Base-by-base conservation (phyloP, 2,888 invertebrate species). In the Chrysotoxum bicinctum region DNA sequence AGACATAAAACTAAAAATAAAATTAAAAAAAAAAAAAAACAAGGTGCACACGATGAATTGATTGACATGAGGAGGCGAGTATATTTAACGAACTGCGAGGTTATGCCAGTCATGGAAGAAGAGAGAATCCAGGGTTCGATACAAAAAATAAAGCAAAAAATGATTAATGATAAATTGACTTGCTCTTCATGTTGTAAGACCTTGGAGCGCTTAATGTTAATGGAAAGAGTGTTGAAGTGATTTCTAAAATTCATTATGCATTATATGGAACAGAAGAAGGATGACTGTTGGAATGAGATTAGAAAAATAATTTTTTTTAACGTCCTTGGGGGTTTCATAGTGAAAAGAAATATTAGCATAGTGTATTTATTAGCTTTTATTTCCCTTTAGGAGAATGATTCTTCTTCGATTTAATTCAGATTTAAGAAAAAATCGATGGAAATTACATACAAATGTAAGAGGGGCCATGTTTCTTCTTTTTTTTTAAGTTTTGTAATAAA, bases 41-140 rank as follows among this genome's bases (percentile, higher is more conserved):
- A 48, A 66, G 60, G 32, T 66, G 52, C 50, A 72, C 35, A 50
- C 50, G 50, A 32, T 68, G 40, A 70, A 68, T 60, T 52, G 60
- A 78, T 82, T 68, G 52, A 77, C 40, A 70, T 48, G 52, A 58
- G 62, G 50, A 10, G 75, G 37, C 30, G 23, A 35, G 43, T 43
- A 69, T 35, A 75, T 68, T 68, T 43, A 52, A 68, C 54, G 52
- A 52, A 52, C 12, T 52, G n/a, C 3, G 19, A 43, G 58, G 19
- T 48, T 35, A 35, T 35, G 35, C 32, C 68, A 58, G 60, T 21
- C 30, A 48, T 16, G 73, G 19, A 37, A 23, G 56, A 14, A 37
- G 30, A 26, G 23, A 26, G n/a, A 12, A 23, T 62, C 10, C 12
- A 26, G 16, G 45, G 45, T 16, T 64, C 16, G 16, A 43, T 62